These are phyloP conservation scores for Apoderus coryli DNA, from an alignment of 2,888 invertebrate species.

Conservation along the genomic window DNA sequence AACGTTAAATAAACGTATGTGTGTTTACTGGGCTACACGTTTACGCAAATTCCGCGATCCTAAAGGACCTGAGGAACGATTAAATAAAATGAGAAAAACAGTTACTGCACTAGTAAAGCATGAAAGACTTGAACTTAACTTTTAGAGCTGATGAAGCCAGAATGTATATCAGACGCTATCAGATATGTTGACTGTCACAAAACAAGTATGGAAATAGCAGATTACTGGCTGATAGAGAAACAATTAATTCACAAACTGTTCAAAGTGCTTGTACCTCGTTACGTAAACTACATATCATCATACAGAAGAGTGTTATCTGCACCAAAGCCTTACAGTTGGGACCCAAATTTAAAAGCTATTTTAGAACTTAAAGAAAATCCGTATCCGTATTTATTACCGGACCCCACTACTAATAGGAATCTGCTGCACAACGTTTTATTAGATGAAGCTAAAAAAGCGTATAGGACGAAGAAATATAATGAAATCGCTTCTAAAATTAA, in stretches of 20 bases:
- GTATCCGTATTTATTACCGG: constrained; percentile 53
- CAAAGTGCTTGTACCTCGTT: constrained; percentile 81
- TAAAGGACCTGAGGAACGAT: constrained; percentile 67
- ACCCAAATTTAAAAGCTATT: constrained; percentile 42
- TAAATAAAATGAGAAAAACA: constrained; percentile 64
- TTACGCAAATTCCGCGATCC: constrained; percentile 46
- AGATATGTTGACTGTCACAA: constrained; percentile 74
- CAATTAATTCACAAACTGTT: constrained; percentile 84
- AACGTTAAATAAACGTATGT: too few species aligned
- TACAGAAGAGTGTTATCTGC: constrained; percentile 65
- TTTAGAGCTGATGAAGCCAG: constrained; percentile 71
- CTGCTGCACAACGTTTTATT: constrained; percentile 71
- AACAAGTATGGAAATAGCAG: constrained; percentile 80
- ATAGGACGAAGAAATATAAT: constrained; percentile 51
- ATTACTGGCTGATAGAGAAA: constrained; percentile 82
- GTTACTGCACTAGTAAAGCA: constrained; percentile 77
- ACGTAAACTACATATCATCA: constrained; percentile 48
- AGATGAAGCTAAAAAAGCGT: constrained; percentile 71
- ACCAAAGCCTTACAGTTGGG: constrained; percentile 41
- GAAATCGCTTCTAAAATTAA: constrained; percentile 37
- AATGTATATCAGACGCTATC: constrained; percentile 84
- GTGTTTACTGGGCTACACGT: too few species aligned
- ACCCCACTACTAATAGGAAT: constrained; percentile 45
- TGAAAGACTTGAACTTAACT: constrained; percentile 76
- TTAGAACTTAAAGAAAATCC: constrained; percentile 73